Evolutionary conservation across 2,888 invertebrate species (phyloP), one percentile per base, ranked within the genome.

Genomic region (Lithophane leautieri): DNA sequence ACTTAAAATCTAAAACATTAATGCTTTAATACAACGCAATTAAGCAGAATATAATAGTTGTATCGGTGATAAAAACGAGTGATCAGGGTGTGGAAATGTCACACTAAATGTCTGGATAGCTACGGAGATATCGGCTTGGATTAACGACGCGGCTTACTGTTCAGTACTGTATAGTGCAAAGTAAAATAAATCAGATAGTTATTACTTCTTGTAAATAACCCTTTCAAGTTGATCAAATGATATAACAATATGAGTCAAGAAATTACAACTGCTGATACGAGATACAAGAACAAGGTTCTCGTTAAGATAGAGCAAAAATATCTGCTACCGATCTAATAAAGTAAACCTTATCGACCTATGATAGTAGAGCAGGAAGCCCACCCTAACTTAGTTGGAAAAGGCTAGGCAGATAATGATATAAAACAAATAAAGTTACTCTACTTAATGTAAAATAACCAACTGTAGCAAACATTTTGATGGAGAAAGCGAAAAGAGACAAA

Each of bases 1-100:
- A 73, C 79, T 83, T 83, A 79, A 76, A 79, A 73, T 67, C 44
- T 62, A 60, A 79, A 79, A 61, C 60, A 56, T 71, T 62, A 82
- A 74, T 54, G 67, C 54, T 74, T 82, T 70, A 71, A 34, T 79
- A 60, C 71, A n/a, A 54, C 34, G 82, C 71, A 70, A 75, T 82
- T 66, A 82, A 82, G 25, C 25, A 44, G 66, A 69, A 47, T 70
- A 66, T 74, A 82, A 72, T 62, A 69, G 54, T 75, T 54, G 42
- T 62, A 62, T 70, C n/a, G 79, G 74, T 63, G 78, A 82, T 78
- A 76, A 78, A 72, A 81, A 44, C 44, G 7, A 34, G 44, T n/a
- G 60, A 78, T 56, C 65, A 58, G 65, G 82, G 79, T 78, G 79
- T 78, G 68, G 68, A 78, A 74, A 68, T 73, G 52, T 73, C 79